These are phyloP conservation scores for Prunella strophiata DNA, from an alignment of 2,797 vertebrate species.

Conservation along the genomic window DNA sequence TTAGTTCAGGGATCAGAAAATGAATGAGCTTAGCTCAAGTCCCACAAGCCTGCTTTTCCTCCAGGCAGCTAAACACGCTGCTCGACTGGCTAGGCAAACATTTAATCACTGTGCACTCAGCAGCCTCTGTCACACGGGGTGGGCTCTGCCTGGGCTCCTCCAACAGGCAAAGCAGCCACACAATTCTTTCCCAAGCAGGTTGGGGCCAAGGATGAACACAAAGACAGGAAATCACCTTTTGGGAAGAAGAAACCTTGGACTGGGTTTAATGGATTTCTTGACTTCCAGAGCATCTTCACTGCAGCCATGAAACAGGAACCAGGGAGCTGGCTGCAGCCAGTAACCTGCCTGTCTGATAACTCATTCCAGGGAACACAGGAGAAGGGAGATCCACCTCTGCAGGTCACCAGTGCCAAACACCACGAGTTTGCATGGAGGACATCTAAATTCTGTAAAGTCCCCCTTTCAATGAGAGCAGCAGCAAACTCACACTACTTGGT, in stretches of 20 bases:
- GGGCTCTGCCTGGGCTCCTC: constrained; percentile 3
- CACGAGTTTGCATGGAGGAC: not conserved
- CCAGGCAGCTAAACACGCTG: constrained; percentile 20
- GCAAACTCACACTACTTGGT: not conserved
- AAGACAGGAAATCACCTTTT: not conserved
- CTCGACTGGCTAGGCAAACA: constrained; percentile 39
- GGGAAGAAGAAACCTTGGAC: not conserved
- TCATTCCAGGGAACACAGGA: not conserved
- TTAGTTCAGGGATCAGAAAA: constrained; percentile 59
- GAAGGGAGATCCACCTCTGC: not conserved
- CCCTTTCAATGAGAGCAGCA: not conserved
- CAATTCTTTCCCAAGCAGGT: not conserved
- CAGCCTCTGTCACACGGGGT: not conserved
- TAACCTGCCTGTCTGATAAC: accelerated
- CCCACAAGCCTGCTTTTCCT: constrained; percentile 36
- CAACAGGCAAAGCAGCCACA: not conserved
- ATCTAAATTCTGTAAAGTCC: not conserved
- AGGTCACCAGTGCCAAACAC: not conserved
- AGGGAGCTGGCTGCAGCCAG: no score
- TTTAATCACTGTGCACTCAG: constrained; percentile 35
- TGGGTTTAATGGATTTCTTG: not conserved
- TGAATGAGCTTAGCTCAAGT: constrained; percentile 33
- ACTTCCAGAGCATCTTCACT: not conserved
- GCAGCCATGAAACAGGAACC: not conserved
- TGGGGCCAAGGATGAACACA: not conserved